These are phyloP conservation scores for Pipa parva DNA, from an alignment of 2,113 vertebrate genomes.

Conservation along the genomic window DNA sequence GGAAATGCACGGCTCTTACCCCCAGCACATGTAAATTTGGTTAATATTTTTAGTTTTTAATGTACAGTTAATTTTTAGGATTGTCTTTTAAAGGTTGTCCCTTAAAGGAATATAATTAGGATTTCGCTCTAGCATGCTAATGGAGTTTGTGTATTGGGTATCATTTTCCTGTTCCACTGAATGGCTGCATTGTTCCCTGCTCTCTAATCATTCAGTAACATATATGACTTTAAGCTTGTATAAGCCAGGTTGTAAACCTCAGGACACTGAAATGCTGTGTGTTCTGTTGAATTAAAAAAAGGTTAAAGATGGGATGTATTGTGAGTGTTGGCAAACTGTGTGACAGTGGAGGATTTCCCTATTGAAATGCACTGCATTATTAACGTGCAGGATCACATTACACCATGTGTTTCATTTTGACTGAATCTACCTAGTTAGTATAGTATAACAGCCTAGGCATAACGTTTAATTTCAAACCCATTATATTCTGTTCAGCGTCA, in stretches of 20 bases:
- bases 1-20: no score
- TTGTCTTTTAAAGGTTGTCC: no score
- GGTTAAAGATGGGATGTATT: background rate
- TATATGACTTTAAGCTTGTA: background rate
- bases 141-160: conserved; percentile 30
- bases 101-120: no score
- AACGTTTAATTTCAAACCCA: no score
- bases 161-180: conserved; percentile 7
- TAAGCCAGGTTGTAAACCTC: background rate
- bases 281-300: background rate
- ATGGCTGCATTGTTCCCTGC: conserved; percentile 20
- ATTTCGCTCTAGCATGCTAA: no score
- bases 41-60: no score
- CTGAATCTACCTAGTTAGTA: conserved; percentile 41
- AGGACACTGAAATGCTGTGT: background rate
- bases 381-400: conserved; percentile 61
- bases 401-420: conserved; percentile 58
- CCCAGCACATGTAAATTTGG: no score
- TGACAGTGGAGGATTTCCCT: conserved; percentile 2
- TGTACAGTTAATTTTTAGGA: no score
- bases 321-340: conserved; percentile 8
- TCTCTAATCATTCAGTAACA: background rate
- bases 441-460: background rate
- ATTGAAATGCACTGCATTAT: conserved; percentile 60
- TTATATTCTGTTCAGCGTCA: no score